Conservation (phyloP, 2,113 vertebrate species). For the Nansenia antarctica region DNA sequence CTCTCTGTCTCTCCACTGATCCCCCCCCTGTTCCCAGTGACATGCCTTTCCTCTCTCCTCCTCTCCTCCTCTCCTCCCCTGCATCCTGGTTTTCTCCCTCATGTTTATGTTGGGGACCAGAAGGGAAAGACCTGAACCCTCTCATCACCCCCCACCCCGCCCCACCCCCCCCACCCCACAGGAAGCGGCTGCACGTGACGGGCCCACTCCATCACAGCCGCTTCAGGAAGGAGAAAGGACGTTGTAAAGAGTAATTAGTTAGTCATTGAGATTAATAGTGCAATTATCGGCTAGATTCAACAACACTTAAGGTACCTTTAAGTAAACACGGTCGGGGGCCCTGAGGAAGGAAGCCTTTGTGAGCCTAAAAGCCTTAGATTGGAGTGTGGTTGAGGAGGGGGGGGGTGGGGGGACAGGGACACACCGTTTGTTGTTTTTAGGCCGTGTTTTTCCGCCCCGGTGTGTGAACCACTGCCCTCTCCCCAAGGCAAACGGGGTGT, state of each 20-base stretch:
- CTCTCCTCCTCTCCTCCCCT: conserved; percentile 9
- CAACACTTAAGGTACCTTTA: conserved; percentile 49
- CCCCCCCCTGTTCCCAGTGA: conserved; percentile 43
- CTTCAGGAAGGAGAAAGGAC: conserved; percentile 30
- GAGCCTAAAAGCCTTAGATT: conserved; percentile 9
- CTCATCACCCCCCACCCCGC: too few relatives aligned
- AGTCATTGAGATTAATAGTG: conserved; percentile 61
- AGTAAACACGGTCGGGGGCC: conserved; percentile 43
- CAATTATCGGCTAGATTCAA: conserved; percentile 57
- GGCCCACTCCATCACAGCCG: conserved; percentile 19
- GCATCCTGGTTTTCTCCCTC: conserved; percentile 38
- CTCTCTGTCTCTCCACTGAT: background rate
- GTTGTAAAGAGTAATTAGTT: conserved; percentile 62
- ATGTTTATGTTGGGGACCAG: conserved; percentile 54
- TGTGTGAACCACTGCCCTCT: conserved; percentile 4
- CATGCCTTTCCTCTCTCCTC: conserved; percentile 37
- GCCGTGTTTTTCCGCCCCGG: background rate
- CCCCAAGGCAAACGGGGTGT: conserved; percentile 8
- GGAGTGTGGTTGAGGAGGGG: background rate
- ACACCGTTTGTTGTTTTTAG: background rate
- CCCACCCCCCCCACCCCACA: background rate
- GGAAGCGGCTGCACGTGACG: conserved; percentile 53
- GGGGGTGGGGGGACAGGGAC: background rate
- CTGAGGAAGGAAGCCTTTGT: conserved; percentile 27
- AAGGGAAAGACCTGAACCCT: conserved; percentile 31